A percentile compares a stretch with the other conserved stretches of the same genome.
phyloP scores from a whole-genome alignment of 2,113 vertebrate species.

The Melanocharis versteri region DNA sequence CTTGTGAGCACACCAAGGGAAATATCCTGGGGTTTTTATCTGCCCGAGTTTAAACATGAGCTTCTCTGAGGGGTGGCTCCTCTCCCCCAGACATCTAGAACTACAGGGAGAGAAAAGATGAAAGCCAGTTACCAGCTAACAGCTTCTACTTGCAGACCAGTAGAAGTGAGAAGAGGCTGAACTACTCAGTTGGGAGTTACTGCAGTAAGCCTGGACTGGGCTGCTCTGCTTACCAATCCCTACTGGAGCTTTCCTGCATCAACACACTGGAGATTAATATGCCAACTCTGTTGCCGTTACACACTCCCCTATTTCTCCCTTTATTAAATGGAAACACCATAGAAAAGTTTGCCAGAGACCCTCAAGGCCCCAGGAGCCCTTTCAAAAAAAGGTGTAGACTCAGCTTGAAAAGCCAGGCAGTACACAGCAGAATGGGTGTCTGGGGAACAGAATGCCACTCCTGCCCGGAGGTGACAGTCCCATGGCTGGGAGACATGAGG shows the following conservation, averaged over 20 bases:
- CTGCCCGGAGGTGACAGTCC: not conserved
- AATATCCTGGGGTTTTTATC: not conserved
- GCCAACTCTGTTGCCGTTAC: not conserved
- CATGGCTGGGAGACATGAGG: not conserved
- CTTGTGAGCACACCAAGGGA: not conserved
- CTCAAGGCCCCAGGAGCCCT: not conserved
- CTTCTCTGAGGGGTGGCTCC: not conserved
- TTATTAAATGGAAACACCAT: not conserved
- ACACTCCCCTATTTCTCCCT: not conserved
- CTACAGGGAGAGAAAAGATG: not conserved
- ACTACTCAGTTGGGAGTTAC: not conserved
- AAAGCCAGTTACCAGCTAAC: not conserved
- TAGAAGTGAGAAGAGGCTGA: not conserved
- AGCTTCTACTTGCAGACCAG: not conserved
- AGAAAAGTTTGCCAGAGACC: not conserved
- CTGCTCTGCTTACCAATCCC: not conserved
- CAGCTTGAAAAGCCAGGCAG: not conserved
- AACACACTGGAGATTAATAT: not conserved
- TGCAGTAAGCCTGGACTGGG: not conserved
- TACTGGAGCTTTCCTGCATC: not conserved
- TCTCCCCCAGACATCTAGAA: not conserved
- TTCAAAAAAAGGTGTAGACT: not conserved
- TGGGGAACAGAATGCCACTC: not conserved
- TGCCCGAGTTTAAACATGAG: not conserved
- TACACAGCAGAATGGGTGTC: not conserved